phyloP scores from a whole-genome alignment of 2,113 vertebrate genomes.

The Dicrurus megarhynchus region DNA sequence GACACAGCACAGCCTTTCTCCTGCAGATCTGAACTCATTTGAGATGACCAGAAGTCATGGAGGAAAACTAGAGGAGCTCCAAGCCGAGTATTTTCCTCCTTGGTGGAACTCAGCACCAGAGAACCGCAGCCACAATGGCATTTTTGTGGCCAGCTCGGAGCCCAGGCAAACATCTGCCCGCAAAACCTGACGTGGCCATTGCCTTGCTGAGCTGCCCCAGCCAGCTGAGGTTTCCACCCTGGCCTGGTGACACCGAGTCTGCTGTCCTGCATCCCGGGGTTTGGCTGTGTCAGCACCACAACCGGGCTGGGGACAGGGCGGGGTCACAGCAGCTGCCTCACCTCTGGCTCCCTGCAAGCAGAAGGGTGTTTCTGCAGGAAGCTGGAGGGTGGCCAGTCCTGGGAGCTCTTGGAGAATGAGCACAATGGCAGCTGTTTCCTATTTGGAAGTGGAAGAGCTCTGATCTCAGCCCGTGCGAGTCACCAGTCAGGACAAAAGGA shows the following conservation, averaged over 20 bases:
- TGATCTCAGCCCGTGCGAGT: neutral
- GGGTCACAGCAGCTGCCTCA: neutral
- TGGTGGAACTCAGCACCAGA: neutral
- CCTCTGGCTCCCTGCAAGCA: neutral
- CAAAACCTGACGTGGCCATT: neutral
- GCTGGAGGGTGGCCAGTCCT: slow-evolving; percentile 22
- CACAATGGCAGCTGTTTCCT: slow-evolving; percentile 34
- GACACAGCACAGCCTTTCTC: neutral
- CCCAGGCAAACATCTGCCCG: neutral
- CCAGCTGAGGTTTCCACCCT: neutral
- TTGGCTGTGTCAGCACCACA: neutral
- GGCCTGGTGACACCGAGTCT: neutral
- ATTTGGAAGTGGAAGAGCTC: neutral
- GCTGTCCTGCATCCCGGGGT: neutral
- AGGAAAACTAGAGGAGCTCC: neutral
- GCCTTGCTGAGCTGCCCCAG: neutral
- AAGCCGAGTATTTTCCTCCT: neutral
- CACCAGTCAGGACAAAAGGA: neutral
- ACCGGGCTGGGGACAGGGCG: neutral
- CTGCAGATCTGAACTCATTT: neutral
- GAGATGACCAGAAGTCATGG: neutral
- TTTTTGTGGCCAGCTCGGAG: neutral
- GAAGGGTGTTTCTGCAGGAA: slow-evolving; percentile 12
- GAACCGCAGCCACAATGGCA: neutral
- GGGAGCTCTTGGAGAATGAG: neutral